Evolutionary conservation across 2,113 vertebrate genomes (phyloP).

Genomic region (Dasyprocta punctata): DNA sequence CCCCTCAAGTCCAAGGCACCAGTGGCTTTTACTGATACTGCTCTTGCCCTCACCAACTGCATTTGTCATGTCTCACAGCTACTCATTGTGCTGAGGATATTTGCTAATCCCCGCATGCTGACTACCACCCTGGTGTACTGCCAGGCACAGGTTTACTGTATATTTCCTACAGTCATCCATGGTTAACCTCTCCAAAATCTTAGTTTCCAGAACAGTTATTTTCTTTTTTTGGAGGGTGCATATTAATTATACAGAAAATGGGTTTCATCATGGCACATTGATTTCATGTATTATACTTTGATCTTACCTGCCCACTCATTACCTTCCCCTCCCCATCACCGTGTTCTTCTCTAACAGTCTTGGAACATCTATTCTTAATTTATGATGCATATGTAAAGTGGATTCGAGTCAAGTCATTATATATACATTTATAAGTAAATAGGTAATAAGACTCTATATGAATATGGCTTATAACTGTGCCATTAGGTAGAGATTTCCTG

Average conservation of each 20-base stretch:
- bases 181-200: neutral
- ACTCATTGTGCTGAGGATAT: neutral
- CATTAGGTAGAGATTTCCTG: neutral
- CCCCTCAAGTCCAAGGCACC: neutral
- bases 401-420: constrained; percentile 30
- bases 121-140: neutral
- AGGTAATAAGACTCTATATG: neutral
- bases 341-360: neutral
- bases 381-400: constrained; percentile 26
- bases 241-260: neutral
- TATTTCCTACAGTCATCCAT: neutral
- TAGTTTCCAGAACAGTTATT: neutral
- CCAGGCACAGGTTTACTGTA: neutral
- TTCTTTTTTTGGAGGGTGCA: neutral
- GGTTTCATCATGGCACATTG: neutral
- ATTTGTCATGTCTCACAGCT: neutral
- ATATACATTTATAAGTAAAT: neutral
- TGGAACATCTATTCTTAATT: neutral
- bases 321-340: neutral
- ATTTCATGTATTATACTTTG: neutral
- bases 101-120: neutral
- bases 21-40: neutral
- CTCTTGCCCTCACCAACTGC: neutral
- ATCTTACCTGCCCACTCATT: neutral
- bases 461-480: neutral